A percentile compares a stretch with the other conserved stretches of the same genome.
Conservation (phyloP, 1,140 invertebrate genomes). For the Saxidomus purpurata region DNA sequence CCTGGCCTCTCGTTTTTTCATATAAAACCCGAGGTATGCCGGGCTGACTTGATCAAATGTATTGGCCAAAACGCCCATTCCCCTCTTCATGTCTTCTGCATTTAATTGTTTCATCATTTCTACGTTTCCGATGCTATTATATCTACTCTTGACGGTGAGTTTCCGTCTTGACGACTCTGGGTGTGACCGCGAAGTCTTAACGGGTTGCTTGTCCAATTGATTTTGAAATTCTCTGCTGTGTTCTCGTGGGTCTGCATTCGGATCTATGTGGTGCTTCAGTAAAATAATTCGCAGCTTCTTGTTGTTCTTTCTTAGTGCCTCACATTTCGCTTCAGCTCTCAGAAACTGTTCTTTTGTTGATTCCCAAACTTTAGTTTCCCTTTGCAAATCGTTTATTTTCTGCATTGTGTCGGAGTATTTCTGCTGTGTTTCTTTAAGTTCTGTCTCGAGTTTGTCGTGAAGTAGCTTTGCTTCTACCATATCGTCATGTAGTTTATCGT, state of each 20-base stretch:
- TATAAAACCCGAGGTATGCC: slow-evolving; percentile 34
- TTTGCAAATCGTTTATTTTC: slow-evolving; percentile 33
- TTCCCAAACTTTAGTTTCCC: slow-evolving; percentile 41
- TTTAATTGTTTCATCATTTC: slow-evolving; percentile 15
- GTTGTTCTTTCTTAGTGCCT: slow-evolving; percentile 17
- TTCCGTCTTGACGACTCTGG: slow-evolving; percentile 28
- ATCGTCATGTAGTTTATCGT: slow-evolving; percentile 45
- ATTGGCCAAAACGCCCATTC: neutral
- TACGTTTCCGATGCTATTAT: neutral
- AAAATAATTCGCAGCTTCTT: slow-evolving; percentile 43
- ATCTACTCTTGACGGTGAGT: slow-evolving; percentile 33
- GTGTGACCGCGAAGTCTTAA: neutral
- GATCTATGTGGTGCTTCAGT: slow-evolving; percentile 53
- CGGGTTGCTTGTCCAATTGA: slow-evolving; percentile 10
- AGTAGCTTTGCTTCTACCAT: slow-evolving; percentile 50
- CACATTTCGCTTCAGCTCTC: slow-evolving; percentile 38
- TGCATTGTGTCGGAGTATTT: slow-evolving; percentile 20
- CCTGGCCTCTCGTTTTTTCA: slow-evolving; percentile 35
- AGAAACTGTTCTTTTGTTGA: neutral
- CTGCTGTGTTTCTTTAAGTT: slow-evolving; percentile 34
- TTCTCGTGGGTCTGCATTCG: slow-evolving; percentile 38
- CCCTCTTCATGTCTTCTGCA: slow-evolving; percentile 16
- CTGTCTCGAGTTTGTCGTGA: slow-evolving; percentile 55
- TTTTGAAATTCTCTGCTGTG: neutral
- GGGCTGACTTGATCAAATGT: slow-evolving; percentile 51